Evolutionary conservation across 2,113 vertebrate species (phyloP), one percentile per base, ranked within the genome.

Genomic region (Sminthopsis crassicaudata): DNA sequence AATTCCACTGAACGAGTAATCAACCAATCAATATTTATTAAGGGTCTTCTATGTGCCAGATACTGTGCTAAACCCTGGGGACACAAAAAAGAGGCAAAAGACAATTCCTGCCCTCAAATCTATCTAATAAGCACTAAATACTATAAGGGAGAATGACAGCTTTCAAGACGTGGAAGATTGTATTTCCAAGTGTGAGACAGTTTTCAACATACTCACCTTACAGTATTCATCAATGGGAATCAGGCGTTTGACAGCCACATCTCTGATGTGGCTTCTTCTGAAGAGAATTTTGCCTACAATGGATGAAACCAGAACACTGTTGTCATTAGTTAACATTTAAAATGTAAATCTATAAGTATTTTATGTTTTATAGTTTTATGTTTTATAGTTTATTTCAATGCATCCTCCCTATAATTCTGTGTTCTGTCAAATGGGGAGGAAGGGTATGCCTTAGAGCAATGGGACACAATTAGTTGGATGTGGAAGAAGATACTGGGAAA

Each of bases 191-290:
- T 10, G 24, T n/a, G 5, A 22, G 60, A 0, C 0, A 36, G 55
- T 19, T 19, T 23, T 12, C 51, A 84, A 3, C 50, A 46, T 42
- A 97, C 99, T 99, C 94, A 99, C 99, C 99, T 99, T 99, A 98
- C 99, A 99, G 98, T 99, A 99, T 50, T 99, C 99, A 7, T 99
- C 99, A 0, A 99, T 99, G 0, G 99, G 99, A 93, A 99, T 99
- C 95, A 99, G 98, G 27, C 99, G 99, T 90, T 99, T 99, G 98
- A 99, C 99, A 0, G 99, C 99, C 94, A 99, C 99, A 76, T 99
- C 99, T 19, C 99, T 99, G 97, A 99, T 99, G 96, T 99, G 99
- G 96, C 99, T 99, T 91, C 99, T 98, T 50, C 99, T 99, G 96
- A 99, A 99, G 53, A 99, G 99, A 97, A 99, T 99, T 98, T 99